Conservation (phyloP, 2,113 vertebrate genomes). For the Phylloscopus trochilus region DNA sequence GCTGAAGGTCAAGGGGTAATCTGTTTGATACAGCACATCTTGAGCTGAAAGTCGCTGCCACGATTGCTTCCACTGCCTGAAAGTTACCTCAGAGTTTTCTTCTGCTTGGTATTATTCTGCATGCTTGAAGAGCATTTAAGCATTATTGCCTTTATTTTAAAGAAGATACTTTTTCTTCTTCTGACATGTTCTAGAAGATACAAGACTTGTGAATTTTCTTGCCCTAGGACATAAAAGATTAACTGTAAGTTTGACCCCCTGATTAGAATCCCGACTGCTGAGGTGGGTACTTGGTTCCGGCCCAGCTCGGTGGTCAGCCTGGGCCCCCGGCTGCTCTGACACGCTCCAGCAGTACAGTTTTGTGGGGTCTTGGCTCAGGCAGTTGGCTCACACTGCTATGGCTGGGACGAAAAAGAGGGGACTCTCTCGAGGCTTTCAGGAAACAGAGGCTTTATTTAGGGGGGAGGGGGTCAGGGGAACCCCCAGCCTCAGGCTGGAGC, state of each 20-base stretch:
- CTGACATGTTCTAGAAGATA: background rate
- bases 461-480: too few species aligned
- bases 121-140: background rate
- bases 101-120: background rate
- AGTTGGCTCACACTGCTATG: too few species aligned
- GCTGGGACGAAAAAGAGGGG: too few species aligned
- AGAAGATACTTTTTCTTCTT: background rate
- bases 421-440: too few species aligned
- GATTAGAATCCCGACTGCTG: background rate
- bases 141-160: background rate
- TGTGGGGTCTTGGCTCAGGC: too few species aligned
- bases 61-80: background rate
- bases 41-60: background rate
- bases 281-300: too few species aligned
- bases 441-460: too few species aligned
- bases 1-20: conserved; percentile 23
- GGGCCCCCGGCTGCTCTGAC: too few species aligned
- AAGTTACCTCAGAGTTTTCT: background rate
- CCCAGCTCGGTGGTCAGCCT: too few species aligned
- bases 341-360: too few species aligned
- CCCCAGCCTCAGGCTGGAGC: too few species aligned
- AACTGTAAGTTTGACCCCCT: background rate
- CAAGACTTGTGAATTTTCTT: background rate
- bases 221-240: background rate
- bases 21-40: background rate